phyloP scores from a whole-genome alignment of 2,113 vertebrate species.

The Salvelinus alpinus region DNA sequence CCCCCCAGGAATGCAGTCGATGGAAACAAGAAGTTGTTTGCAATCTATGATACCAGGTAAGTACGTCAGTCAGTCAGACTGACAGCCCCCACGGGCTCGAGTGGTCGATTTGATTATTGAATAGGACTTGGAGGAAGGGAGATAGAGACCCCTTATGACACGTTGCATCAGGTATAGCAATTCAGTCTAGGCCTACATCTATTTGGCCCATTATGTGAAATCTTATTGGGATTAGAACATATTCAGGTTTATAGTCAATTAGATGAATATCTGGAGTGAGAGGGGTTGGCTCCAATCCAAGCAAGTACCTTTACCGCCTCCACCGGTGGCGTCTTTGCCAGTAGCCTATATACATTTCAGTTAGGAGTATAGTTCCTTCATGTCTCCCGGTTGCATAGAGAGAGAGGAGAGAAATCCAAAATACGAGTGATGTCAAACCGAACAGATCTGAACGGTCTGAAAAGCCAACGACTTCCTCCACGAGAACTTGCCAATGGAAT shows the following conservation, averaged over 20 bases:
- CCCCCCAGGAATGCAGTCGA: constrained; percentile 87
- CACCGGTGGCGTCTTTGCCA: neutral
- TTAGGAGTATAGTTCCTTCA: neutral
- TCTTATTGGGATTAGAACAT: too few species aligned
- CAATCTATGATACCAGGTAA: constrained; percentile 93
- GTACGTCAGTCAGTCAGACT: constrained; percentile 26
- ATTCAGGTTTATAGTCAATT: too few species aligned
- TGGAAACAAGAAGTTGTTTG: constrained; percentile 90
- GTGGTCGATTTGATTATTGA: neutral
- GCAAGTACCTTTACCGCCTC: constrained; percentile 7
- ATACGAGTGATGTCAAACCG: constrained; percentile 3
- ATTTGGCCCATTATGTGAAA: too few species aligned
- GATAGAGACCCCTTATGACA: neutral
- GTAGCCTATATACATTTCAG: neutral
- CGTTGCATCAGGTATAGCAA: neutral
- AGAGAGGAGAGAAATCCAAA: neutral
- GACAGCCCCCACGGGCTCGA: neutral
- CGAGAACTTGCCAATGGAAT: constrained; percentile 1
- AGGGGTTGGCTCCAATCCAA: neutral
- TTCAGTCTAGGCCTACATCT: too few species aligned
- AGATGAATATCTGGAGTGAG: neutral
- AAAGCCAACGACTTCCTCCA: neutral
- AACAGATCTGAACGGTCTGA: neutral
- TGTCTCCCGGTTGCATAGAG: neutral
- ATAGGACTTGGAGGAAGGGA: neutral